These are phyloP conservation scores for Syritta pipiens DNA, from an alignment of 2,888 invertebrate genomes.

Conservation along the genomic window DNA sequence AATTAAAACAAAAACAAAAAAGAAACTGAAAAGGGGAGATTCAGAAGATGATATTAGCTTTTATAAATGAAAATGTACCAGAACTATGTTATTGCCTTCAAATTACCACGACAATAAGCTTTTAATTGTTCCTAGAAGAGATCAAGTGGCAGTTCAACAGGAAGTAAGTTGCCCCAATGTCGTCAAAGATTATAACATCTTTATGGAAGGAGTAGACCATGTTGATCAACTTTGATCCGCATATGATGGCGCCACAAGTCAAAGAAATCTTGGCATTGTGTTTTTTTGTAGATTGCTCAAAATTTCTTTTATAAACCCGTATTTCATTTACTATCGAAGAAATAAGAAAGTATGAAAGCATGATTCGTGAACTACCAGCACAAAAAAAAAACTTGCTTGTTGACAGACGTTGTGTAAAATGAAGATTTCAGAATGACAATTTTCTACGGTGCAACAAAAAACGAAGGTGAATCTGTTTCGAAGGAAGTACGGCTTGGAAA, in stretches of 20 bases:
- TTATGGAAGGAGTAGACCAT: conserved; percentile 30
- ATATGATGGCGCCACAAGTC: conserved; percentile 14
- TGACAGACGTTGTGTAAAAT: conserved; percentile 11
- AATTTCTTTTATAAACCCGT: conserved; percentile 16
- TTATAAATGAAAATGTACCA: no score
- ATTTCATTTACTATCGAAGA: conserved; percentile 13
- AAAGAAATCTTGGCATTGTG: conserved; percentile 29
- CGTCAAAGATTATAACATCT: conserved; percentile 22
- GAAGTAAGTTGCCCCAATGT: conserved; percentile 15
- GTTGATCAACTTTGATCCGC: conserved; percentile 25
- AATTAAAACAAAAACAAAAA: no score
- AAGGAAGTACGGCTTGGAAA: conserved; percentile 19
- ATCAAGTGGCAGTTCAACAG: conserved; percentile 15
- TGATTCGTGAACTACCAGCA: conserved; percentile 11
- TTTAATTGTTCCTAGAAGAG: conserved; percentile 16
- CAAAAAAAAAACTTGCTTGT: conserved; percentile 7
- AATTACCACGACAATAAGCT: conserved; percentile 15
- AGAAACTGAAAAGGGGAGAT: no score
- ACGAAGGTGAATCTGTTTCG: conserved; percentile 10
- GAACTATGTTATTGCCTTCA: conserved; percentile 4
- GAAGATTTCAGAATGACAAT: conserved; percentile 4
- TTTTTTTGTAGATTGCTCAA: conserved; percentile 27
- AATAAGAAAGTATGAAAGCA: conserved; percentile 12
- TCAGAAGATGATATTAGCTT: no score
- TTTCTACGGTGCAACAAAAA: conserved; percentile 10